phyloP scores from a whole-genome alignment of 2,888 invertebrate genomes.

The Thymelicus acteon region DNA sequence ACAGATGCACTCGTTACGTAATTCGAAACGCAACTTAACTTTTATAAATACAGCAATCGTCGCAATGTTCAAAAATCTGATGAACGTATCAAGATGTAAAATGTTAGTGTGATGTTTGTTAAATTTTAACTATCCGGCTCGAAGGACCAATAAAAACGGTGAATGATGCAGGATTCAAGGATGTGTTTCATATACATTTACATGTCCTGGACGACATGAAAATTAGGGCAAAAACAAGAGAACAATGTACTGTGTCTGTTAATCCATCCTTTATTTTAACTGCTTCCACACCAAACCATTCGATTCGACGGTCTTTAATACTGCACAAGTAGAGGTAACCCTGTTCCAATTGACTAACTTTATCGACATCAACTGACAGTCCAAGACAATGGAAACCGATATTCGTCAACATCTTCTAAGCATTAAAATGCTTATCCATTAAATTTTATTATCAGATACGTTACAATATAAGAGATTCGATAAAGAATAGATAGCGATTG shows the following conservation, averaged over 20 bases:
- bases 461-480: not conserved
- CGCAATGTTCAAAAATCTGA: constrained; percentile 38
- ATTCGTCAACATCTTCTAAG: not conserved
- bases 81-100: not conserved
- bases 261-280: no score
- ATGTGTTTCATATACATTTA: no score
- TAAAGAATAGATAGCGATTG: not conserved
- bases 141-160: no score
- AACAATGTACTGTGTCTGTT: no score
- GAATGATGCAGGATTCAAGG: no score
- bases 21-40: constrained; percentile 46
- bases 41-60: constrained; percentile 38
- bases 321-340: not conserved
- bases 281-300: not conserved
- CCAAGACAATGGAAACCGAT: not conserved
- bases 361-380: not conserved
- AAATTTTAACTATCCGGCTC: no score
- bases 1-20: constrained; percentile 61
- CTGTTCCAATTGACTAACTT: not conserved
- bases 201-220: no score
- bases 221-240: no score
- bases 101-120: not conserved
- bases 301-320: not conserved
- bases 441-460: not conserved
- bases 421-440: not conserved